Conservation (phyloP, 2,113 vertebrate species). For the Lepus americanus region DNA sequence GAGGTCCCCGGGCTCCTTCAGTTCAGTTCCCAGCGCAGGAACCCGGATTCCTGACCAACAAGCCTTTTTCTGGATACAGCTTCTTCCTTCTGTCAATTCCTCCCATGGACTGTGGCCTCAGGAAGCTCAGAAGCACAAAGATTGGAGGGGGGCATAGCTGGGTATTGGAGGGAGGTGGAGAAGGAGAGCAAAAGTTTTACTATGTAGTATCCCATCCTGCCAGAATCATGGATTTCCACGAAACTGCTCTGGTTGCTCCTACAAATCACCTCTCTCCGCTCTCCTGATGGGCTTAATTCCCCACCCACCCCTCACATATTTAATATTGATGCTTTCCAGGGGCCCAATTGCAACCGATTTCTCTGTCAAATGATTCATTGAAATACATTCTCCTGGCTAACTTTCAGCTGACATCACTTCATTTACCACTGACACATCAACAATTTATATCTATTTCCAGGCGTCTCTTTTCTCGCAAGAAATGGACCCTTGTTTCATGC, state of each 20-base stretch:
- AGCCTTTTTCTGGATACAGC: too few relatives aligned
- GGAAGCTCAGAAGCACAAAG: neutral
- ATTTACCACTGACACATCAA: neutral
- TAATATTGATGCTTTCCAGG: neutral
- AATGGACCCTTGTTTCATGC: constrained; percentile 16
- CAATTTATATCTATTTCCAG: constrained; percentile 45
- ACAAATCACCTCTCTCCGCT: neutral
- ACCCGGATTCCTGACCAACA: neutral
- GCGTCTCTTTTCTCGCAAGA: neutral
- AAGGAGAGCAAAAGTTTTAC: neutral
- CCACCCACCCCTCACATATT: neutral
- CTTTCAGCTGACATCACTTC: neutral
- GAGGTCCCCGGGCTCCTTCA: neutral
- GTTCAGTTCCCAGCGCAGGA: neutral
- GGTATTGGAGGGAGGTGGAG: neutral
- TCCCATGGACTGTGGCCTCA: neutral
- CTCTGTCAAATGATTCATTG: constrained; percentile 48
- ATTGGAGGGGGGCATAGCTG: neutral
- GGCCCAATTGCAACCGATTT: neutral
- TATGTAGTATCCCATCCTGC: neutral
- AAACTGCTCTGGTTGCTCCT: neutral
- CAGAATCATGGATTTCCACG: neutral
- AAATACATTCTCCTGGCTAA: neutral
- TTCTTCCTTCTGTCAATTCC: neutral
- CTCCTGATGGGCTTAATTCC: neutral